Percentiles rank a stretch among this genome's conserved stretches.
Evolutionary conservation across 2,797 vertebrate species (phyloP).

Genomic region (Pseudomugil gertrudae): DNA sequence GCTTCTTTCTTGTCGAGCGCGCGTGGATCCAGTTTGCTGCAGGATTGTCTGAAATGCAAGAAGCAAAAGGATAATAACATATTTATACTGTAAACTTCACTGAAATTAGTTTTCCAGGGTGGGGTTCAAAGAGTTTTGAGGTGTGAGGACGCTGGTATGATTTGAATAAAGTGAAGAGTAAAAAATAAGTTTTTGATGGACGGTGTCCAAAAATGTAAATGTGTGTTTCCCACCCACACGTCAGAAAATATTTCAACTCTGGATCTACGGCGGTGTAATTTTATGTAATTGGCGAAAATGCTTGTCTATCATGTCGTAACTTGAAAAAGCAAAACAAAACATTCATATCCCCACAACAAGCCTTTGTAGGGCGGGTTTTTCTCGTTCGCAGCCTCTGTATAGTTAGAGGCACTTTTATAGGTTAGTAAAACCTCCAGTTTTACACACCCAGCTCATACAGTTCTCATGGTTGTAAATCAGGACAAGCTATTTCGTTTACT

Average conservation of each 20-base stretch:
- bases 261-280: constrained; percentile 7
- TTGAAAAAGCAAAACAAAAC: constrained; percentile 45
- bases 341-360: constrained; percentile 58
- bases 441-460: constrained; percentile 95
- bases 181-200: constrained; percentile 8
- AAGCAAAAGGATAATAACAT: not conserved
- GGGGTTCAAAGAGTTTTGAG: not conserved
- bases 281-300: constrained; percentile 11
- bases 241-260: not conserved
- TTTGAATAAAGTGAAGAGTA: not conserved
- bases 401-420: constrained; percentile 98
- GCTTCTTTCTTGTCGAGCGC: constrained; percentile 97
- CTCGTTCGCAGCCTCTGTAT: constrained; percentile 83
- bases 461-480: constrained; percentile 95
- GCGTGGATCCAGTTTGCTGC: constrained; percentile 99
- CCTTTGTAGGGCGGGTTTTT: constrained; percentile 85
- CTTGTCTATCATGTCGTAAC: constrained; percentile 42
- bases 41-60: constrained; percentile 87
- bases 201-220: not conserved
- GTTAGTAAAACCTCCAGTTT: constrained; percentile 99
- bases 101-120: too few relatives aligned
- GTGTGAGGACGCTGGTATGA: not conserved
- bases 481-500: constrained; percentile 89
- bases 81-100: constrained; percentile 5
- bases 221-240: not conserved